A percentile compares a stretch with the other conserved stretches of the same genome.
phyloP scores from a whole-genome alignment of 2,797 vertebrate species.

The Triplophysa yarkandensis region DNA sequence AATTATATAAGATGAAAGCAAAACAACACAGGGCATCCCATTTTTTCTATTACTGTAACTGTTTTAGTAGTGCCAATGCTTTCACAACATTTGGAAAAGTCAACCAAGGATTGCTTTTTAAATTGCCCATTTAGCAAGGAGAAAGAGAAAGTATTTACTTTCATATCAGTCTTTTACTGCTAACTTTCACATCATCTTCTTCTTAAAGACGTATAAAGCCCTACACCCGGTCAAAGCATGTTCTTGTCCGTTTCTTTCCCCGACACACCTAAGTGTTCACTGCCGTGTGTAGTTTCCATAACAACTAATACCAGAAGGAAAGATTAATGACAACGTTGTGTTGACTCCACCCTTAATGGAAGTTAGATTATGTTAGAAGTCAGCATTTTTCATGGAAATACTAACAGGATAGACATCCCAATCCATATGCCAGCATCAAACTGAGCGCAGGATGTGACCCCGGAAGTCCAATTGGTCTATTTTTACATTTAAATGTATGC shows the following conservation, averaged over 20 bases:
- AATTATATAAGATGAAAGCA: too few species aligned
- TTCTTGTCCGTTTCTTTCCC: background rate
- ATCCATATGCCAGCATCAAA: background rate
- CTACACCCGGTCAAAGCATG: background rate
- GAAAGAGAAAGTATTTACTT: too few species aligned
- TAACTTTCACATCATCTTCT: background rate
- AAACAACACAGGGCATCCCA: too few species aligned
- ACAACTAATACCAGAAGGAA: background rate
- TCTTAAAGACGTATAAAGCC: background rate
- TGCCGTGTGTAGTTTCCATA: background rate
- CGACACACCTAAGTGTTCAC: background rate
- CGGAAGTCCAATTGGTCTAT: too few species aligned
- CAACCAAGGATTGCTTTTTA: too few species aligned
- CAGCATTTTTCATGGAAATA: background rate
- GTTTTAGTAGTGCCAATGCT: too few species aligned
- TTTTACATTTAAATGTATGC: too few species aligned
- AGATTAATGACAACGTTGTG: slow-evolving; percentile 2
- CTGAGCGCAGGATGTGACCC: slow-evolving; percentile 24
- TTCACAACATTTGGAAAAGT: too few species aligned
- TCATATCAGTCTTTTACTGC: too few species aligned
- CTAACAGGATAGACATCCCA: slow-evolving; percentile 4
- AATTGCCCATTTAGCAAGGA: too few species aligned
- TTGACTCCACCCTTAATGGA: background rate
- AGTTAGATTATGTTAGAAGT: background rate
- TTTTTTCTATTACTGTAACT: too few species aligned